These are phyloP conservation scores for Connochaetes taurinus DNA, from an alignment of 2,113 vertebrate species.

Conservation along the genomic window DNA sequence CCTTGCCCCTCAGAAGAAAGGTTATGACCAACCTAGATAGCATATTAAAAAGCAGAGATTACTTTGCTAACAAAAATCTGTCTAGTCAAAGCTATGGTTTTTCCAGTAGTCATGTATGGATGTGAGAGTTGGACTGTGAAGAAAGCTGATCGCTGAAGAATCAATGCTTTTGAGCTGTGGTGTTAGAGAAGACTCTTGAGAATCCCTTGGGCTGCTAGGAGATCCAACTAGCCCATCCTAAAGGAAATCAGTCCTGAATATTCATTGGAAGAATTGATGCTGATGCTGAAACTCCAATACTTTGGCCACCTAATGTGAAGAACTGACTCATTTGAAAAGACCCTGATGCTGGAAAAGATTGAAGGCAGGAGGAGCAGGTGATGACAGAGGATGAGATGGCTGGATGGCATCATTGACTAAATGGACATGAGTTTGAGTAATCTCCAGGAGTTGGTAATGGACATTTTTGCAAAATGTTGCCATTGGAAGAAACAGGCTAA, in stretches of 20 bases:
- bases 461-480: not conserved
- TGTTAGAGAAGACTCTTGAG: not conserved
- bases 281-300: not conserved
- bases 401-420: not conserved
- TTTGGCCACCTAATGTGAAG: not conserved
- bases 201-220: not conserved
- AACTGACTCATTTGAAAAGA: not conserved
- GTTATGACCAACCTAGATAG: not conserved
- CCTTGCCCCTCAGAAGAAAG: not conserved
- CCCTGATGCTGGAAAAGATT: not conserved
- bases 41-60: not conserved
- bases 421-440: not conserved
- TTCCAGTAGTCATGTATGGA: not conserved
- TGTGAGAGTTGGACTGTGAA: not conserved
- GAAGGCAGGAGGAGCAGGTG: not conserved
- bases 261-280: not conserved
- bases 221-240: not conserved
- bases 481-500: not conserved
- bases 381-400: not conserved
- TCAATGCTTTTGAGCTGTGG: not conserved
- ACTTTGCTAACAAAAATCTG: not conserved
- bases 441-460: not conserved
- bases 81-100: not conserved
- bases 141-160: not conserved
- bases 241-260: not conserved